Percentiles rank a stretch among this genome's conserved stretches.
phyloP scores from a whole-genome alignment of 2,888 invertebrate species.

The Aquatica leii region DNA sequence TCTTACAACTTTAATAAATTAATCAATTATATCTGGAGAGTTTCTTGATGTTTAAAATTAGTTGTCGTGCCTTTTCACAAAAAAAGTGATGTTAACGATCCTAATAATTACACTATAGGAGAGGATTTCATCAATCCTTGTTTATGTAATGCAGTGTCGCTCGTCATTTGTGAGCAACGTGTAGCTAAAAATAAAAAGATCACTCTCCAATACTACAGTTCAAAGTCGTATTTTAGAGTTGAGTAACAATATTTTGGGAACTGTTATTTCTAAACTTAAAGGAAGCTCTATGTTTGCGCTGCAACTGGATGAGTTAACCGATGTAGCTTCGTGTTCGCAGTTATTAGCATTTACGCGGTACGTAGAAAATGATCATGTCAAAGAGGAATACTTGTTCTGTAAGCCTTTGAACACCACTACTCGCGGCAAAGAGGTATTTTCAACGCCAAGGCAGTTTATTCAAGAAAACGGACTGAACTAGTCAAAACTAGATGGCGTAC shows the following conservation, averaged over 20 bases:
- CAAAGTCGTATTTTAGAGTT: not conserved
- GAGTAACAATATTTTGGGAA: slow-evolving; percentile 10
- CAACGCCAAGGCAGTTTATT: not conserved
- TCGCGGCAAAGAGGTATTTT: not conserved
- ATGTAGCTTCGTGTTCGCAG: too few species aligned
- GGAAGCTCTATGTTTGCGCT: slow-evolving; percentile 7
- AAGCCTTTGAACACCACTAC: not conserved
- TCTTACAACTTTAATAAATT: too few species aligned
- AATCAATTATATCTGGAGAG: too few species aligned
- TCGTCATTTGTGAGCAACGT: too few species aligned
- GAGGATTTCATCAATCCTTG: not conserved
- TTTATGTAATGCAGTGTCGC: too few species aligned
- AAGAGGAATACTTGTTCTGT: not conserved
- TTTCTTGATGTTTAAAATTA: too few species aligned
- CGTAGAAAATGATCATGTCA: too few species aligned
- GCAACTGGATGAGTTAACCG: not conserved
- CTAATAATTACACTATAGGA: too few species aligned
- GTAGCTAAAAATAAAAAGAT: too few species aligned
- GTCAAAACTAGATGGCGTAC: slow-evolving; percentile 5
- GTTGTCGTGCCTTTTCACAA: too few species aligned
- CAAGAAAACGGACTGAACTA: slow-evolving; percentile 8
- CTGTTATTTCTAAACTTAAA: slow-evolving; percentile 7
- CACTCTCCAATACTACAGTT: slow-evolving; percentile 6
- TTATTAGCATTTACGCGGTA: too few species aligned
- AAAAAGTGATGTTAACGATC: too few species aligned